These are phyloP conservation scores for Carassius gibelio DNA, from an alignment of 2,113 vertebrate species.

Conservation along the genomic window DNA sequence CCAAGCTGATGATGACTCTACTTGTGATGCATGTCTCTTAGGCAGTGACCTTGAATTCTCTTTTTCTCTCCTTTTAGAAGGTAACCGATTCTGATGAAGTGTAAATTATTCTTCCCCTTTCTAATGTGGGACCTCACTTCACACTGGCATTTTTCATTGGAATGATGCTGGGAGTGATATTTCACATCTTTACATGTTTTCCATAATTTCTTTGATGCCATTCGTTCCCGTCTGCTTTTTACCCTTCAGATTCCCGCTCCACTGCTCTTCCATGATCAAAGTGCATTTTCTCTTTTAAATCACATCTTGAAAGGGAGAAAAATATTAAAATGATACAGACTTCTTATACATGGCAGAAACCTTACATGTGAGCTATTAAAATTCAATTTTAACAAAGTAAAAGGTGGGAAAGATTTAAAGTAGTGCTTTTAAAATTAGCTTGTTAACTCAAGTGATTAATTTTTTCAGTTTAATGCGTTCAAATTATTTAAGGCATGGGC, in stretches of 20 bases:
- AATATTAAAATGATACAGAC: background rate
- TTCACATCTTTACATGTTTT: slow-evolving; percentile 32
- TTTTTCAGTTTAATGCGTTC: too few relatives aligned
- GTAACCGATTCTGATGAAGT: slow-evolving; percentile 13
- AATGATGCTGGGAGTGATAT: slow-evolving; percentile 13
- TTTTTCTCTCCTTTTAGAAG: slow-evolving; percentile 2
- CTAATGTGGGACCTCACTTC: background rate
- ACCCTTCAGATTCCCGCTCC: slow-evolving; percentile 1
- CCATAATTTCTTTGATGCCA: slow-evolving; percentile 29
- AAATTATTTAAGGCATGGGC: too few relatives aligned
- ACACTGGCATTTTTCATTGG: background rate
- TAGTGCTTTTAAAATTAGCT: too few relatives aligned
- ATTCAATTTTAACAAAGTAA: background rate
- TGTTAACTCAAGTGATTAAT: too few relatives aligned
- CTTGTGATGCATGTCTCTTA: slow-evolving; percentile 4
- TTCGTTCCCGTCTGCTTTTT: background rate
- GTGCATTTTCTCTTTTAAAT: slow-evolving; percentile 10
- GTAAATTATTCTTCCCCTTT: slow-evolving; percentile 15
- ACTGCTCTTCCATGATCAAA: slow-evolving; percentile 27
- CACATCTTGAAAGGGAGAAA: slow-evolving; percentile 21
- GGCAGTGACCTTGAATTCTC: slow-evolving; percentile 32
- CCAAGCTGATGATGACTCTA: background rate
- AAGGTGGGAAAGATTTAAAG: background rate
- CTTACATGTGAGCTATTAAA: background rate
- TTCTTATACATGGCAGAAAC: background rate